phyloP scores from a whole-genome alignment of 2,113 vertebrate species.

The Istiophorus platypterus region DNA sequence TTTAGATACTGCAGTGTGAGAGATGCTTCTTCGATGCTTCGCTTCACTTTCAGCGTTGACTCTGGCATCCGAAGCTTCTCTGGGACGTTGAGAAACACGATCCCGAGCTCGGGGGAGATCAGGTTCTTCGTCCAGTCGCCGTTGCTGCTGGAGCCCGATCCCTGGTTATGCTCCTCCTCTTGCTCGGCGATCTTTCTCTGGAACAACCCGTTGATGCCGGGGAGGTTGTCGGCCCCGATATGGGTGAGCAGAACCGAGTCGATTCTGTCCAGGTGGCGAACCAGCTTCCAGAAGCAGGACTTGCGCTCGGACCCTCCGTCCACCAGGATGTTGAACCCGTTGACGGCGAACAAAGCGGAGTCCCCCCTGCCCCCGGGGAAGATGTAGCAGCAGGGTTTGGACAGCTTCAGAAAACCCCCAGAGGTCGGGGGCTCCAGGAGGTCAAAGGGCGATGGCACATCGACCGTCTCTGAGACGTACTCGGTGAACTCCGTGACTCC shows the following conservation, averaged over 20 bases:
- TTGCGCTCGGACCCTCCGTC: constrained; percentile 96
- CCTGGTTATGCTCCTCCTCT: constrained; percentile 94
- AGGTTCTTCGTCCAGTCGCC: constrained; percentile 98
- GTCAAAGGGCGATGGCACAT: constrained; percentile 95
- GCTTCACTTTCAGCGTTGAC: constrained; percentile 93
- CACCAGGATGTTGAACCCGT: constrained; percentile 97
- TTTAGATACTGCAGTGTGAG: constrained; percentile 94
- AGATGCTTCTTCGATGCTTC: constrained; percentile 96
- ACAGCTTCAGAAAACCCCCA: constrained; percentile 97
- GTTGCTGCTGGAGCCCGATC: constrained; percentile 91
- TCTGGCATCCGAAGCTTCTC: constrained; percentile 94
- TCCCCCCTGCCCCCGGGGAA: constrained; percentile 97
- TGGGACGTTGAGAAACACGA: constrained; percentile 97
- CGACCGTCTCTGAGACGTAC: constrained; percentile 95
- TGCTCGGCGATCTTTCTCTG: constrained; percentile 97
- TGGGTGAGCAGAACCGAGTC: constrained; percentile 97
- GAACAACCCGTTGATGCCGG: constrained; percentile 96
- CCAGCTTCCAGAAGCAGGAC: constrained; percentile 99
- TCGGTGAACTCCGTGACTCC: constrained; percentile 95
- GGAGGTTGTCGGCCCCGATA: constrained; percentile 97
- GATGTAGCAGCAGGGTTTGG: constrained; percentile 98
- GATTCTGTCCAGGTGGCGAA: constrained; percentile 95
- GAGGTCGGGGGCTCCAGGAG: constrained; percentile 97
- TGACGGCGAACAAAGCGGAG: constrained; percentile 97
- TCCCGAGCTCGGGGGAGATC: constrained; percentile 96